Evolutionary conservation across 1,140 invertebrate species (phyloP).

Genomic region (Dinoponera quadriceps): DNA sequence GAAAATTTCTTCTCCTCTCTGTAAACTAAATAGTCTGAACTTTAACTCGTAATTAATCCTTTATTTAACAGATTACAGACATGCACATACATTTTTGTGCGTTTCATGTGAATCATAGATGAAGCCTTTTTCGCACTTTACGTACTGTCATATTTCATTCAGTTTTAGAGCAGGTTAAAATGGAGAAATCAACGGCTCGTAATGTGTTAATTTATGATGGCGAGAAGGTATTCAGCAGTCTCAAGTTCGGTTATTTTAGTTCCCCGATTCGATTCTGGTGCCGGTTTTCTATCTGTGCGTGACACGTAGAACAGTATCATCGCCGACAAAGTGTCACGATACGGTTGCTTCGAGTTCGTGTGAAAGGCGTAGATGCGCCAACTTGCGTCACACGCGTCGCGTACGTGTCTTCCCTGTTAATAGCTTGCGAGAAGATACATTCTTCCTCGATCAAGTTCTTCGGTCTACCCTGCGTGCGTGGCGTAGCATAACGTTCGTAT

Average conservation of each 20-base stretch:
- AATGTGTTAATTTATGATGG: no score
- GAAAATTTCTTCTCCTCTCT: no score
- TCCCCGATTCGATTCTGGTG: not conserved
- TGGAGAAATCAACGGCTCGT: no score
- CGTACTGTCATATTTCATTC: no score
- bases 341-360: conserved; percentile 26
- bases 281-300: not conserved
- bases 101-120: no score
- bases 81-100: no score
- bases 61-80: no score
- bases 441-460: conserved; percentile 20
- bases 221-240: no score
- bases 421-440: conserved; percentile 30
- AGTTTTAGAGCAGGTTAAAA: no score
- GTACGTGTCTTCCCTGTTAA: conserved; percentile 15
- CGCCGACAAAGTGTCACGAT: conserved; percentile 45
- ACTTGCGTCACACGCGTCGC: conserved; percentile 16
- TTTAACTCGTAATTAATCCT: no score
- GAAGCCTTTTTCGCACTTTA: no score
- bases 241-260: not conserved
- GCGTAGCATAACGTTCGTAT: not conserved
- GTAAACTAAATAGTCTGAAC: no score
- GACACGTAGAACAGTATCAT: conserved; percentile 13
- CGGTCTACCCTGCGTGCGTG: not conserved
- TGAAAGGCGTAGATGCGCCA: conserved; percentile 29